phyloP scores from a whole-genome alignment of 2,888 invertebrate genomes.

The Andrena chrysosceles region DNA sequence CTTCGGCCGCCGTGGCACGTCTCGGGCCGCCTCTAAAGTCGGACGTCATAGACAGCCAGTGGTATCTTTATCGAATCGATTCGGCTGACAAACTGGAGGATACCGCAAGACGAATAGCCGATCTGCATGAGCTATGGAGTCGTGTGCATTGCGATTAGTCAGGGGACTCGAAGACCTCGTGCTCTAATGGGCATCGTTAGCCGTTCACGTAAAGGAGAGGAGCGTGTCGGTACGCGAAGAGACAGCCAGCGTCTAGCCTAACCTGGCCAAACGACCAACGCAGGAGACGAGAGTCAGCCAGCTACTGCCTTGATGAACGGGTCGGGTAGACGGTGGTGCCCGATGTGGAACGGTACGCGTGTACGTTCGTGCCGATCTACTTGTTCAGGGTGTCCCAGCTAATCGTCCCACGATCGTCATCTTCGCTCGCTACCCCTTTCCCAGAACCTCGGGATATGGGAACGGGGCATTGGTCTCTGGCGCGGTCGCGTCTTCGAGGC shows the following conservation, averaged over 20 bases:
- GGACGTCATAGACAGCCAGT: constrained; percentile 78
- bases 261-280: constrained; percentile 56
- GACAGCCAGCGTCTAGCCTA: constrained; percentile 43
- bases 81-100: constrained; percentile 83
- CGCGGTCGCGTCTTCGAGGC: neutral
- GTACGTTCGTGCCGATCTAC: constrained; percentile 52
- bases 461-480: neutral
- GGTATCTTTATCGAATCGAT: constrained; percentile 83
- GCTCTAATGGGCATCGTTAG: constrained; percentile 84
- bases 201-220: constrained; percentile 72
- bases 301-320: constrained; percentile 49
- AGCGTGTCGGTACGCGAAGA: constrained; percentile 67
- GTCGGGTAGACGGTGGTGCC: constrained; percentile 40
- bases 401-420: constrained; percentile 71
- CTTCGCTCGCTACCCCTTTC: constrained; percentile 50
- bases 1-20: constrained; percentile 31
- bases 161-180: constrained; percentile 76
- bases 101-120: constrained; percentile 82
- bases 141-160: constrained; percentile 82
- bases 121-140: constrained; percentile 83
- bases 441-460: constrained; percentile 43
- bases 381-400: constrained; percentile 68
- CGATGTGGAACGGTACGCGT: constrained; percentile 43
- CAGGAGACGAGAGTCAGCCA: constrained; percentile 27
- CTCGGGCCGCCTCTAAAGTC: constrained; percentile 53